Base-by-base conservation (phyloP, 2,888 invertebrate species). In the Caenorhabditis sp. region DNA sequence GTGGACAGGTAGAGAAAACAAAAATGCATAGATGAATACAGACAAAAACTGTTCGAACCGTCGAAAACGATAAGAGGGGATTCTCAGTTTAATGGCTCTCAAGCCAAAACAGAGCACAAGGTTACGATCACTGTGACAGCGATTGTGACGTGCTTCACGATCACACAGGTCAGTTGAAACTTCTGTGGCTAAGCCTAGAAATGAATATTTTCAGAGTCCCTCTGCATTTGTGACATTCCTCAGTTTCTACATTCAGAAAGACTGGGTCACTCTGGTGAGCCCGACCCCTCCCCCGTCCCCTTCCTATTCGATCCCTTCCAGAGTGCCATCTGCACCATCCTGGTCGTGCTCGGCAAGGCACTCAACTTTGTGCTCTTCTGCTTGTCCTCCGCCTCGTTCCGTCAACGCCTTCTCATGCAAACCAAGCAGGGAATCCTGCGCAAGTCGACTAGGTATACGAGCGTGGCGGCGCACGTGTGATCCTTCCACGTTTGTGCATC, bases 361-460 rank as follows among this genome's bases (percentile, higher is more conserved):
- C 74, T 88, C n/a, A 86, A 85, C 68, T 87, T 87, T 59, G 84
- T 86, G 17, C 82, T 87, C 43, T 87, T 87, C 85, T 87, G 87
- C 58, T 78, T 87, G 7, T 82, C 83, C 2, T 84, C 84, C 11
- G 79, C 84, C 22, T 79, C 80, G n/a, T 87, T 87, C 78, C 82
- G 87, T 9, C 78, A 81, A 50, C 78, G 83, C 43, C 81, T 87
- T 17, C 72, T 86, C 20, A 68, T 75, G 48, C 79, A 83, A 59
- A 84, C 86, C 32, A 85, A 86, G 59, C 76, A 80, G 45, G 78
- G 83, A 22, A 70, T 85, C 15, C 56, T 82, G 17, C 66, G 82
- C 22, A 65, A 78, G 50, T 75, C 81, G 63, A 79, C 81, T 56
- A 81, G 81, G 79, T 81, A 81, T 75, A 62, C 75, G 45, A 75